Evolutionary conservation across 2,113 vertebrate species (phyloP), one percentile per base, ranked within the genome.

Genomic region (Hippocampus guttulatus): DNA sequence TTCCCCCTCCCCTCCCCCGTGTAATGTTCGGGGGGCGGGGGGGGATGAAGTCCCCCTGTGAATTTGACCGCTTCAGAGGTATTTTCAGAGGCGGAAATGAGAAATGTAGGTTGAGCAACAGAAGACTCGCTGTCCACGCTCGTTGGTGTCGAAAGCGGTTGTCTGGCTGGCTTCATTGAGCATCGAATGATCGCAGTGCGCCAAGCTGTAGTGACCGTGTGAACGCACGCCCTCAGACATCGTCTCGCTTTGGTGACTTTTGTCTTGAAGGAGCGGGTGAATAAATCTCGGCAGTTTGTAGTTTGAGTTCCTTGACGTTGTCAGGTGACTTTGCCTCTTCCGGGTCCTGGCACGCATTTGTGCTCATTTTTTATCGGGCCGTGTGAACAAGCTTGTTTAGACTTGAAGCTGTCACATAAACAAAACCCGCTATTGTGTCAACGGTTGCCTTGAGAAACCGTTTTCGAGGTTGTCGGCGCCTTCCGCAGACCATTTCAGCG

Each of bases 361-460:
- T 5, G 11, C 10, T 23, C 12, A 1, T 27, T 58, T 58, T 27
- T 58, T 60, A 2, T 27, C 2, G 12, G 27, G 15, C 25, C 8
- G 25, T 33, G 9, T 30, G 27, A 60, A 60, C 25, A 16, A 8
- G 14, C 1, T 18, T 30, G 25, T 30, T 60, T 23, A 27, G 55
- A 57, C 23, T 27, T 57, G 27, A 30, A 7, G 12, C 27, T 60
- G 8, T 30, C 25, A 60, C 6, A 33, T 60, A 55, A 55, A 55
- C 57, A 25, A 57, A 57, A 10, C 5, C 14, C 14, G 23, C 55
- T 15, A 3, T 25, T 12, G 55, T 30, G 27, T 30, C 75, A 81
- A 78, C 68, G 1, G 63, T 71, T 74, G 64, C 71, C 79, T 82
- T 85, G 74, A 80, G 74, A 83, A 87, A 76, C 74, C 40, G 68